Conservation (phyloP, 2,888 invertebrate species). For the Syrphus vitripennis region DNA sequence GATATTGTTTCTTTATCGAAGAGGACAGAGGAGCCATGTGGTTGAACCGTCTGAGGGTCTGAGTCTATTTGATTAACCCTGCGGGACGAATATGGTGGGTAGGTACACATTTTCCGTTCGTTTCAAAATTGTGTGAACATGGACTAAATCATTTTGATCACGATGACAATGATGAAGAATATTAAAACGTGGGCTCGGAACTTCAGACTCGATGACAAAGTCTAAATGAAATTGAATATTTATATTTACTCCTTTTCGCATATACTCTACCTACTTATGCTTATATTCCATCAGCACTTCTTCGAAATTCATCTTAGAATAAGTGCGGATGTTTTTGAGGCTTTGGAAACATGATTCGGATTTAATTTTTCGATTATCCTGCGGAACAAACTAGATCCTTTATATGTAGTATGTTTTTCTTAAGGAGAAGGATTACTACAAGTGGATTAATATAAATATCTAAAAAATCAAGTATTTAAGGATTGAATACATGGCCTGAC, state of each 20-base stretch:
- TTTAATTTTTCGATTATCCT: background rate
- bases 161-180: constrained; percentile 20
- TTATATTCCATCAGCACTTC: background rate
- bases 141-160: constrained; percentile 23
- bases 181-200: background rate
- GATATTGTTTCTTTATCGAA: constrained; percentile 5
- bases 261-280: background rate
- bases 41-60: constrained; percentile 13
- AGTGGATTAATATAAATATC: too few species aligned
- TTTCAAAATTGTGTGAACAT: constrained; percentile 25
- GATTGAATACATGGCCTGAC: too few species aligned
- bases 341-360: background rate
- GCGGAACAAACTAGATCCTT: background rate
- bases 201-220: background rate
- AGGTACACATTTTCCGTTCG: background rate
- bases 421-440: background rate
- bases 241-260: constrained; percentile 14
- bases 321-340: background rate
- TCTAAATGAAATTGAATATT: constrained; percentile 40
- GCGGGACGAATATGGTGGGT: background rate
- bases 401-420: background rate
- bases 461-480: too few species aligned
- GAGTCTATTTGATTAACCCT: constrained; percentile 25
- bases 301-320: background rate
- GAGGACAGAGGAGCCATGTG: constrained; percentile 8